Evolutionary conservation across 2,113 vertebrate species (phyloP).

Genomic region (Phalacrocorax pelagicus): DNA sequence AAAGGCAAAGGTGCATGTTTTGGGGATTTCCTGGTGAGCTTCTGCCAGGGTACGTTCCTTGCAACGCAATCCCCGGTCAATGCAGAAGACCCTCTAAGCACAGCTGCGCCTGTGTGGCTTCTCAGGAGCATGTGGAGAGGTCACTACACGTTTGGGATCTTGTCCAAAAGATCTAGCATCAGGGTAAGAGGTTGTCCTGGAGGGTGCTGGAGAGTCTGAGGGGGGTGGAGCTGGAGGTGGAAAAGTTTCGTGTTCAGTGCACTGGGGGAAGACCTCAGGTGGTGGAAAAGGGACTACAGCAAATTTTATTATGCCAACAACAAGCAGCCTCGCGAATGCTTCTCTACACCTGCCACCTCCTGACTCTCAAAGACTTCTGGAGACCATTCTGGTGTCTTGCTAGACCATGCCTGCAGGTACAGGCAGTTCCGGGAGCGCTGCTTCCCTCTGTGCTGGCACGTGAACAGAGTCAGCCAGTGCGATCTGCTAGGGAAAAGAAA

Average conservation of each 20-base stretch:
- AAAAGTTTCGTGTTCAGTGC: background rate
- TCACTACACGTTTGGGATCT: background rate
- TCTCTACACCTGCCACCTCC: background rate
- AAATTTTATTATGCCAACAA: background rate
- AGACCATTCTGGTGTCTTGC: background rate
- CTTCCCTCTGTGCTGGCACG: background rate
- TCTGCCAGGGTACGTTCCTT: background rate
- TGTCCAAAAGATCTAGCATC: no score
- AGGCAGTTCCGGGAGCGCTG: background rate
- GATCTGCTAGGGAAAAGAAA: background rate
- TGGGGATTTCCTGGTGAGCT: background rate
- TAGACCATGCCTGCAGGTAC: background rate
- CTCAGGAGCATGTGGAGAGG: background rate
- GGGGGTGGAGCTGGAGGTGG: background rate
- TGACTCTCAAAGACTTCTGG: background rate
- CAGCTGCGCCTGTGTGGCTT: background rate
- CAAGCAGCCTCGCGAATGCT: background rate
- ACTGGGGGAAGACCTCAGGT: background rate
- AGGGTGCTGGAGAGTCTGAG: background rate
- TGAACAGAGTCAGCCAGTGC: background rate
- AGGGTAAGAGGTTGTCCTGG: rapidly evolving
- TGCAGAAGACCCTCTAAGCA: background rate
- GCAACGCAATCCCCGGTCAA: background rate
- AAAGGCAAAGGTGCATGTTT: background rate
- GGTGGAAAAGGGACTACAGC: background rate